Base-by-base conservation (phyloP, 2,113 vertebrate species). In the Apistogramma diplotaenia region DNA sequence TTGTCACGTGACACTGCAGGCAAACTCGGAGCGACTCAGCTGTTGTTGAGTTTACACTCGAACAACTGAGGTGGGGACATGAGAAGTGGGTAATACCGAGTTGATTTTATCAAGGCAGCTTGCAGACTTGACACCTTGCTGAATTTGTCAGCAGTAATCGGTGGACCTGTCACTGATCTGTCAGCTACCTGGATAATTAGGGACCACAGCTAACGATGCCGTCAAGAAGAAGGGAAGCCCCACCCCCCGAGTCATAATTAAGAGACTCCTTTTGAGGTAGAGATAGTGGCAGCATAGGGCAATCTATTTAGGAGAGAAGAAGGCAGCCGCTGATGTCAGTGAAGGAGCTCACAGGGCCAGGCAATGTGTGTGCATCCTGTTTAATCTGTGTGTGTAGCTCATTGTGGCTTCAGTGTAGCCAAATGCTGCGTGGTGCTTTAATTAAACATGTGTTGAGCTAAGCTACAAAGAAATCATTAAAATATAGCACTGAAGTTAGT, bases 181-280 rank as follows among this genome's bases (percentile, higher is more conserved):
- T 98, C 98, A 99, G 97, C 96, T 97, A 97, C 96, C 96, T 97
- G 97, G 98, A 98, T 99, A 99, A 99, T 99, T 99, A 98, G 97
- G 96, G 96, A 95, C 95, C 95, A 94, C 94, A 95, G 97, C 96
- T 99, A 99, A 99, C 96, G 97, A 98, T 96, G 96, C 96, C 95
- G 94, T 96, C 81, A 95, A 95, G 76, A 85, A 81, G 87, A 82
- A 96, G 96, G 95, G 95, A 97, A 96, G 95, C 96, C 57, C 95
- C 85, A 31, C 57, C 57, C 62, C 70, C 58, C 54, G 37, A 89
- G 87, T 96, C 95, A 97, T 97, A 98, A 99, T 99, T 98, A 99
- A 97, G 97, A 96, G 97, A 94, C 96, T 97, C 94, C 94, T 78
- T 93, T 92, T 86, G 90, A 91, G 89, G 84, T 25, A 58, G 82